phyloP scores from a whole-genome alignment of 2,888 invertebrate species.

The Notodonta ziczac region DNA sequence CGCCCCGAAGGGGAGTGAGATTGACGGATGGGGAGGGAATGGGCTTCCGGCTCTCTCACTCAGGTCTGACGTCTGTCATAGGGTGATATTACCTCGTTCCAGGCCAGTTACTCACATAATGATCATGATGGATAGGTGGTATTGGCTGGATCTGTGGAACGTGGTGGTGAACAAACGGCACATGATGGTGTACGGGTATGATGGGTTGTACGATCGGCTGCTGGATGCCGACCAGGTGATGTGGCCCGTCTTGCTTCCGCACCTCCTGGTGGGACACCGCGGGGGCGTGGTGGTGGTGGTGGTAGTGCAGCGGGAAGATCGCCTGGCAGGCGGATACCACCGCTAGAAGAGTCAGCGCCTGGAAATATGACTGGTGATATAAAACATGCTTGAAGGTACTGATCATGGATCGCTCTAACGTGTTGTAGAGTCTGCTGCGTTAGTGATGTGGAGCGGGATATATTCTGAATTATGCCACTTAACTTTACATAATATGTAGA shows the following conservation, averaged over 20 bases:
- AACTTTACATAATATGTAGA: no score
- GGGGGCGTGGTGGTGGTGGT: constrained; percentile 64
- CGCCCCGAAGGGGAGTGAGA: no score
- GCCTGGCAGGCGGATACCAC: constrained; percentile 69
- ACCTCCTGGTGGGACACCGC: constrained; percentile 76
- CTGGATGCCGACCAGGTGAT: constrained; percentile 56
- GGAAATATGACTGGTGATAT: constrained; percentile 12
- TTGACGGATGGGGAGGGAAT: no score
- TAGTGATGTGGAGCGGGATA: no score
- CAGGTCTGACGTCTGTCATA: no score
- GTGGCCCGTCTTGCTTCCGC: constrained; percentile 69
- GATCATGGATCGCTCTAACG: not conserved
- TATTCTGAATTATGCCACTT: no score
- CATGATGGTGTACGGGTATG: constrained; percentile 54
- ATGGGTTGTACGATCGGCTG: constrained; percentile 56
- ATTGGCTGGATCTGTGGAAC: constrained; percentile 49
- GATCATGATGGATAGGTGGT: constrained; percentile 58
- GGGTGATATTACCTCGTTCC: no score
- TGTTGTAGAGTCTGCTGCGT: no score
- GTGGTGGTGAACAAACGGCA: constrained; percentile 57
- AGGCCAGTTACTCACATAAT: constrained; percentile 75
- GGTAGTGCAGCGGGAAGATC: constrained; percentile 66
- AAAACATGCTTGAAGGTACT: not conserved
- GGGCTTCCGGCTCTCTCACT: no score
- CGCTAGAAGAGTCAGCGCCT: constrained; percentile 62